Evolutionary conservation across 2,113 vertebrate genomes (phyloP).

Genomic region (Probosciger aterrimus): DNA sequence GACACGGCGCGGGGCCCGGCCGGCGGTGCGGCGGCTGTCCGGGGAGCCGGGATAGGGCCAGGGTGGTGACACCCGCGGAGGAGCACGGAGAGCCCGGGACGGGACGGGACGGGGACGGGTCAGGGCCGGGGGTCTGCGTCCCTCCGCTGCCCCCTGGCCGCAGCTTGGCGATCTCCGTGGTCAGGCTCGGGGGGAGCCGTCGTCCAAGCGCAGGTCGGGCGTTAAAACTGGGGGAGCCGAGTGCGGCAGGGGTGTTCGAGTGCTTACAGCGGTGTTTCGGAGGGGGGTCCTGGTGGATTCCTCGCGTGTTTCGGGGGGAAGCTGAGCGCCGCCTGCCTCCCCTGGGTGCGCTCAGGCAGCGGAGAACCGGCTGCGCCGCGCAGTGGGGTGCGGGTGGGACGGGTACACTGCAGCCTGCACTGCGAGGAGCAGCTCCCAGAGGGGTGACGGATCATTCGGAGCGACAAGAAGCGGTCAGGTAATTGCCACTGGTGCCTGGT

Average conservation of each 20-base stretch:
- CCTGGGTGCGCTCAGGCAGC: too few species aligned
- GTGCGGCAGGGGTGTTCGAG: accelerated
- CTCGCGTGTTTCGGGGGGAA: accelerated
- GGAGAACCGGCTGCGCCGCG: neutral
- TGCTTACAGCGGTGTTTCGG: accelerated
- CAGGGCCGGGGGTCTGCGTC: neutral
- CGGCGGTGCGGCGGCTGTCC: too few species aligned
- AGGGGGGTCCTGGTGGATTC: neutral
- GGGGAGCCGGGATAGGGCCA: too few species aligned
- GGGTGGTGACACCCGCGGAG: neutral
- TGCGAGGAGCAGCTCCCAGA: accelerated
- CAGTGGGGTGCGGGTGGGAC: neutral
- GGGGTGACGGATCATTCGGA: accelerated
- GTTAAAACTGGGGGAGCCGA: neutral
- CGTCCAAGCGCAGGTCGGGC: too few species aligned
- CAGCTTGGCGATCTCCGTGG: neutral
- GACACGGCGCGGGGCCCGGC: too few species aligned
- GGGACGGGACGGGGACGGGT: too few species aligned
- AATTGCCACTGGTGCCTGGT: accelerated
- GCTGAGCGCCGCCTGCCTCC: neutral
- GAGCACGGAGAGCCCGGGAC: neutral
- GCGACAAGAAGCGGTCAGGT: accelerated
- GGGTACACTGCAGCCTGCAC: neutral
- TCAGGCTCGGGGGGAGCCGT: too few species aligned
- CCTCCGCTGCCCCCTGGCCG: neutral